A percentile compares a stretch with the other conserved stretches of the same genome.
Conservation (phyloP, 2,888 invertebrate genomes). For the Chydorus sphaericus region DNA sequence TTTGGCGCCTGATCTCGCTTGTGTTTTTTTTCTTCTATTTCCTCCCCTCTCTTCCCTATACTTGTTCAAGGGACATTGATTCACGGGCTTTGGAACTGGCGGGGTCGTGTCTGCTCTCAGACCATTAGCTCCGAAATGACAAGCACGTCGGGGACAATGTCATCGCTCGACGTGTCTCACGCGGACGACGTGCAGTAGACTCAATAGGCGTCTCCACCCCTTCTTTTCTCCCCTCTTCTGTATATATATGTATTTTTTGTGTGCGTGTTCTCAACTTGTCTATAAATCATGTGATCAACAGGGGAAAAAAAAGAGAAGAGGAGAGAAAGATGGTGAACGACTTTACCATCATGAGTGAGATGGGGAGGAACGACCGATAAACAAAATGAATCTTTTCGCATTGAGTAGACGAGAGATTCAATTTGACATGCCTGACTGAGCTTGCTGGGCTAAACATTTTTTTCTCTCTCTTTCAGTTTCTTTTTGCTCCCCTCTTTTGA, state of each 20-base stretch:
- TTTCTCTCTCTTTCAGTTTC: background rate
- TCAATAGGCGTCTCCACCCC: too few species aligned
- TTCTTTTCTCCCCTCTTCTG: too few species aligned
- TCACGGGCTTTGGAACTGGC: constrained; percentile 1
- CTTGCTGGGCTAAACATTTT: background rate
- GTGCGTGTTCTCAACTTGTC: background rate
- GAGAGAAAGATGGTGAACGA: background rate
- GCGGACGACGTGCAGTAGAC: background rate
- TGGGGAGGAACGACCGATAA: background rate
- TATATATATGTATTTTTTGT: too few species aligned
- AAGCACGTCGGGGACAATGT: background rate
- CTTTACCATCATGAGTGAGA: background rate
- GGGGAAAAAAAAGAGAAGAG: background rate
- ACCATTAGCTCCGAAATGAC: constrained; percentile 5
- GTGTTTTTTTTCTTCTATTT: too few species aligned
- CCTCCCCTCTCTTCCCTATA: too few species aligned
- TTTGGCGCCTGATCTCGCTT: too few species aligned
- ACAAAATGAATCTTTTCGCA: background rate
- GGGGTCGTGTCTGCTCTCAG: background rate
- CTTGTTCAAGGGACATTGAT: background rate
- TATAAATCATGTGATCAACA: background rate
- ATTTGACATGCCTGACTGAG: background rate
- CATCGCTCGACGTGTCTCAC: constrained; percentile 2
- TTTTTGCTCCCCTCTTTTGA: background rate
- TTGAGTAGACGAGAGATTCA: background rate